These are phyloP conservation scores for Percina caprodes DNA, from an alignment of 2,113 vertebrate genomes.

Conservation along the genomic window DNA sequence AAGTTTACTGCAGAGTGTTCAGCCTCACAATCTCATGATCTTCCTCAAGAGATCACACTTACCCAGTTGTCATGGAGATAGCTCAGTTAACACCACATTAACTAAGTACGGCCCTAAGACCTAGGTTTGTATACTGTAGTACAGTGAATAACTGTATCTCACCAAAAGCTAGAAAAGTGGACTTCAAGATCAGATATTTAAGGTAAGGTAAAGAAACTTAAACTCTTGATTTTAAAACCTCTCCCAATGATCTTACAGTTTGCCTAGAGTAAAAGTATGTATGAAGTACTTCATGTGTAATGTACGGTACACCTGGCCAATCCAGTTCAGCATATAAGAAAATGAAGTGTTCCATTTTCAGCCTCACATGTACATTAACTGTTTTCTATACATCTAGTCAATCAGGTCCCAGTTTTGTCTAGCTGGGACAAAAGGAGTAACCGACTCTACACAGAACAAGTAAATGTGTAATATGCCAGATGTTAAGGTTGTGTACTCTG, in stretches of 20 bases:
- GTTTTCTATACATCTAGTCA: no score
- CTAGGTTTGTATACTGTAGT: background rate
- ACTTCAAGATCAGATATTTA: background rate
- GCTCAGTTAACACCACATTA: background rate
- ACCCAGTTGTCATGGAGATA: no score
- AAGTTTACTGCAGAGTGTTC: no score
- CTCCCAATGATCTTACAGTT: background rate
- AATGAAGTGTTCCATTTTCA: background rate
- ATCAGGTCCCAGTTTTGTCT: no score
- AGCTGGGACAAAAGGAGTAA: no score
- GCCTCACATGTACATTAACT: background rate
- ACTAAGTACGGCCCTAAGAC: background rate
- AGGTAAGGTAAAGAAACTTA: background rate
- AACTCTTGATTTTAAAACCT: background rate
- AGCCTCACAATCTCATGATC: background rate
- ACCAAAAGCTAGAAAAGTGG: background rate
- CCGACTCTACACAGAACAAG: no score
- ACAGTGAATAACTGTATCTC: background rate
- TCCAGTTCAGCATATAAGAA: background rate
- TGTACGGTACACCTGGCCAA: background rate
- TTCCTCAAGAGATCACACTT: no score
- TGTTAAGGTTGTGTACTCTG: background rate
- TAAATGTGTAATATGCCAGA: background rate
- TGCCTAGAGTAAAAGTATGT: background rate
- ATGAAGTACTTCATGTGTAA: background rate